Evolutionary conservation across 1,140 invertebrate species (phyloP).

Genomic region (Calephelis virginiensis): DNA sequence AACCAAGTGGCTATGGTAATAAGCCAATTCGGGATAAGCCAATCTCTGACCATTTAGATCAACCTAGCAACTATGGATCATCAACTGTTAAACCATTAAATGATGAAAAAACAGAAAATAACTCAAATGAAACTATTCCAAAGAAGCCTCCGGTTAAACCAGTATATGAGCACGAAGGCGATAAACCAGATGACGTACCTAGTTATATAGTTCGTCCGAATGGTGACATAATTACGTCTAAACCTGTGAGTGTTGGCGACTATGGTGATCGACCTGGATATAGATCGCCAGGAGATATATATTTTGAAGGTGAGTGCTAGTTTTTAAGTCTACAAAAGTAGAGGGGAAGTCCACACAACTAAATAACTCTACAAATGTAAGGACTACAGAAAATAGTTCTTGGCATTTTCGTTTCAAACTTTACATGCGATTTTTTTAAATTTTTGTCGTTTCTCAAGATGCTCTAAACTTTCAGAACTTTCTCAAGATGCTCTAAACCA

Average conservation of each 20-base stretch:
- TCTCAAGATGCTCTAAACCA: no score
- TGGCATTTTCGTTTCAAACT: no score
- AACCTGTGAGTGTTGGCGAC: constrained; percentile 52
- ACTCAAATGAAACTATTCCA: constrained; percentile 27
- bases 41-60: not conserved
- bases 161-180: constrained; percentile 56
- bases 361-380: no score
- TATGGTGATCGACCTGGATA: constrained; percentile 41
- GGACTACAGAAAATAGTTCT: no score
- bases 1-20: not conserved
- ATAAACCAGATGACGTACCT: constrained; percentile 50
- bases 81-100: constrained; percentile 19
- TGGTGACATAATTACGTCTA: constrained; percentile 55
- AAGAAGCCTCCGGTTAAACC: constrained; percentile 46
- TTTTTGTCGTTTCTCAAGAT: no score
- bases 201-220: constrained; percentile 49
- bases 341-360: no score
- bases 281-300: constrained; percentile 33
- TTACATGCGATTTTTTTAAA: no score
- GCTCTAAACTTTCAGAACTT: no score
- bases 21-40: constrained; percentile 3
- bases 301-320: constrained; percentile 54
- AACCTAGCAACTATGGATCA: not conserved
- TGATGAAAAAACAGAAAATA: constrained; percentile 29
- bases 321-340: not conserved